Conservation (phyloP, 1,140 invertebrate genomes). For the Plutomurus gul region DNA sequence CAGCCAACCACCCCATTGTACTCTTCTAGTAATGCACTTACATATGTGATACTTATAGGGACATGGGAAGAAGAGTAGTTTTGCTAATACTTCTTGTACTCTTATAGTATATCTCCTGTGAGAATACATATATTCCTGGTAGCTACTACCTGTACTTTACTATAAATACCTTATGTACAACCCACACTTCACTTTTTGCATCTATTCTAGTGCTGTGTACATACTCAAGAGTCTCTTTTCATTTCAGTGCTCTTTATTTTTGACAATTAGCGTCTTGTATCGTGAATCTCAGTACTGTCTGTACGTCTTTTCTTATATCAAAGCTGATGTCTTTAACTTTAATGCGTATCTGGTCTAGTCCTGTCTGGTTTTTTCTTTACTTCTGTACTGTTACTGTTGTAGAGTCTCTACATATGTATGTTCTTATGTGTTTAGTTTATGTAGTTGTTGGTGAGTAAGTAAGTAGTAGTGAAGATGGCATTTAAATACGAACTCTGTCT, state of each 20-base stretch:
- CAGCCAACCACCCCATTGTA: no score
- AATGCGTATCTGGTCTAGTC: no score
- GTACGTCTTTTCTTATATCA: not conserved
- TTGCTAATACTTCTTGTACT: not conserved
- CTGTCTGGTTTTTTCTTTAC: not conserved
- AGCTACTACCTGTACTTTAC: no score
- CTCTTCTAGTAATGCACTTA: no score
- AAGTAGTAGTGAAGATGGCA: not conserved
- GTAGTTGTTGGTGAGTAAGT: not conserved
- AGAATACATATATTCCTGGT: no score
- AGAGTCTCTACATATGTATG: no score
- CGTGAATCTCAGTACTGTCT: not conserved
- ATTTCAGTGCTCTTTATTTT: not conserved
- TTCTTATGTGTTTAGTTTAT: not conserved
- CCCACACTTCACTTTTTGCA: not conserved
- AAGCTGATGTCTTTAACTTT: no score
- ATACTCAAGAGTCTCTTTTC: not conserved
- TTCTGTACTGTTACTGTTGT: not conserved
- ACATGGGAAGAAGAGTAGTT: no score
- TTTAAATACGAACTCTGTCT: not conserved
- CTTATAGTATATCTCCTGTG: not conserved
- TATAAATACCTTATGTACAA: not conserved
- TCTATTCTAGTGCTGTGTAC: not conserved
- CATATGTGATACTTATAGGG: no score
- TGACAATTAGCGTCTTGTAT: not conserved